phyloP scores from a whole-genome alignment of 2,113 vertebrate genomes.

The Sigmodon hispidus region DNA sequence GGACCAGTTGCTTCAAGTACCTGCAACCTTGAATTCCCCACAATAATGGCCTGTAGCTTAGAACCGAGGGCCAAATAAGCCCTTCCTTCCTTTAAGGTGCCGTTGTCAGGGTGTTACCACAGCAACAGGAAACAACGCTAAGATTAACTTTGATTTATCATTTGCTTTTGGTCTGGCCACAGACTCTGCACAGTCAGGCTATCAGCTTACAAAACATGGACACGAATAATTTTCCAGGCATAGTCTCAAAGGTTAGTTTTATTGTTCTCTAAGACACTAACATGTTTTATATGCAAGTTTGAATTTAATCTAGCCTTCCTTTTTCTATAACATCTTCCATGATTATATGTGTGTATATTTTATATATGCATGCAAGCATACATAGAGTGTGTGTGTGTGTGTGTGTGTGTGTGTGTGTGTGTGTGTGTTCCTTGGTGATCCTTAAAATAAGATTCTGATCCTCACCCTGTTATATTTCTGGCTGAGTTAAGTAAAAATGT shows the following conservation, averaged over 20 bases:
- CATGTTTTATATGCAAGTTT: not conserved
- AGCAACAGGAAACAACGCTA: not conserved
- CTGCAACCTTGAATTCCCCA: not conserved
- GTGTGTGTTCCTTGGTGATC: not conserved
- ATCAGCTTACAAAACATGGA: not conserved
- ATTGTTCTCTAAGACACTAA: not conserved
- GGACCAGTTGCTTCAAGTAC: not conserved
- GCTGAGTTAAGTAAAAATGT: slow-evolving; percentile 9
- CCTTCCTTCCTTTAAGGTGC: not conserved
- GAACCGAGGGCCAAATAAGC: not conserved
- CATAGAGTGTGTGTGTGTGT: not conserved
- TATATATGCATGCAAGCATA: not conserved
- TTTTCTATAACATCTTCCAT: not conserved
- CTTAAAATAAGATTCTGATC: slow-evolving; percentile 18
- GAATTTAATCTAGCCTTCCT: not conserved
- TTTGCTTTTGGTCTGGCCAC: not conserved
- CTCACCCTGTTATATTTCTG: slow-evolving; percentile 7
- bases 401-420: not conserved
- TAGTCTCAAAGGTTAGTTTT: slow-evolving; percentile 18
- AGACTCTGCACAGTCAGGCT: slow-evolving; percentile 8
- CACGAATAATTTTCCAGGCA: not conserved
- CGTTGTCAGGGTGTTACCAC: not conserved
- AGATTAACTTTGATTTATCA: not conserved
- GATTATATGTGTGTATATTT: not conserved
- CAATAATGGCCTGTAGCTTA: not conserved